Conservation (phyloP, 2,113 vertebrate species). For the Brachionichthys hirsutus region DNA sequence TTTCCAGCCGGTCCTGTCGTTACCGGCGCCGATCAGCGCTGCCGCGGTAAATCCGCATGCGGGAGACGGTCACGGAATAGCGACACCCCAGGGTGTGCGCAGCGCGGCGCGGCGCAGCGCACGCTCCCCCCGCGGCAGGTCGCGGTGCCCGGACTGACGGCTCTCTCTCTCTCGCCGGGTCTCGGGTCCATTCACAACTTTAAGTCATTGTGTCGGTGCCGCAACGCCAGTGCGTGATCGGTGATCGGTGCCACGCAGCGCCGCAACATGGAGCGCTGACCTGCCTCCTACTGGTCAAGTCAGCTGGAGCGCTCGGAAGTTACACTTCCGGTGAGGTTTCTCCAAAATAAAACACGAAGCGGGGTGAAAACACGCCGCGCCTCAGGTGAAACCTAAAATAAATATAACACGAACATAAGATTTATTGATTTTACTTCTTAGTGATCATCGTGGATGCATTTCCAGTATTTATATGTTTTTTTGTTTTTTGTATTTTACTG, state of each 20-base stretch:
- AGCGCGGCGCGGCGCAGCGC: not conserved
- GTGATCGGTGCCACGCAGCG: slow-evolving; percentile 72
- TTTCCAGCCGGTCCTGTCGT: slow-evolving; percentile 36
- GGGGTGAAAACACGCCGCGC: not conserved
- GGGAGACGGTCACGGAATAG: slow-evolving; percentile 32
- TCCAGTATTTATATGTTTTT: not conserved
- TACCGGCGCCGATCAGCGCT: slow-evolving; percentile 45
- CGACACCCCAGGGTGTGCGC: slow-evolving; percentile 53
- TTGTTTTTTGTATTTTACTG: too few species aligned
- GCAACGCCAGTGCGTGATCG: slow-evolving; percentile 41
- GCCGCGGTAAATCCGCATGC: slow-evolving; percentile 17
- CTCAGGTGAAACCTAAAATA: not conserved
- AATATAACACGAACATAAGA: not conserved
- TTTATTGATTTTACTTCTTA: too few species aligned
- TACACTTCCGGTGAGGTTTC: slow-evolving; percentile 19
- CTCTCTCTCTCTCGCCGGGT: slow-evolving; percentile 17
- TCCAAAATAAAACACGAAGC: slow-evolving; percentile 50
- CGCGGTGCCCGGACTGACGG: slow-evolving; percentile 19
- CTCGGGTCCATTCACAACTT: slow-evolving; percentile 32
- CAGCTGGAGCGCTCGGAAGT: rapidly evolving
- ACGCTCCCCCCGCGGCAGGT: slow-evolving; percentile 39
- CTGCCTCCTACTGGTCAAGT: slow-evolving; percentile 46
- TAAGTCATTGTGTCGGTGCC: slow-evolving; percentile 25
- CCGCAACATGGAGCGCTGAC: slow-evolving; percentile 61
- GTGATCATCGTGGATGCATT: not conserved